Evolutionary conservation across 1,140 invertebrate genomes (phyloP), one percentile per base, ranked within the genome.

Genomic region (Luehdorfia chinensis): DNA sequence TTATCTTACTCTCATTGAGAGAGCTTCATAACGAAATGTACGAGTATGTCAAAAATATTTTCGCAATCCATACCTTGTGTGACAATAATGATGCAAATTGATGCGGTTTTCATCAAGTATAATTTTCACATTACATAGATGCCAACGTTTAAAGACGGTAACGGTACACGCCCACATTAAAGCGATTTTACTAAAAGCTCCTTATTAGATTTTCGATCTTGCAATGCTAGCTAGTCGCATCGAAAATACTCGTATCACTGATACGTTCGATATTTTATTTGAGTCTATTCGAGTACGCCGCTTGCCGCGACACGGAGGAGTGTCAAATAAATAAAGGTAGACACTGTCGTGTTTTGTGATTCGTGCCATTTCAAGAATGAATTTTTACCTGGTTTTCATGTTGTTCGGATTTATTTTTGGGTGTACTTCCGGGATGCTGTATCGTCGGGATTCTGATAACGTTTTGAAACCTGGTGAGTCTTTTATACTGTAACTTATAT

Each of bases 241-340:
- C 67, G 67, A 75, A 66, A 75, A 70, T 76, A n/a, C n/a, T n/a
- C n/a, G n/a, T n/a, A 75, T 79, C 76, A 63, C 73, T 74, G 57
- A 79, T 77, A 79, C 71, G 63, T 72, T 76, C 69, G 60, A 79
- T 77, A 81, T 72, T 79, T 79, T 85, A 85, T 83, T 66, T 64
- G 75, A 71, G 68, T 71, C 64, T 71, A 66, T 63, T 65, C 58
- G 64, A 68, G 75, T 62, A 56, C 71, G 49, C 62, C 55, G 62
- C 55, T 47, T 66, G 75, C 71, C 66, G 69, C 75, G 69, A 76
- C 79, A 66, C 75, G 67, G 70, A 73, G 72, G 64, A 66, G 61
- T 81, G 81, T 85, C 81, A 79, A 85, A 83, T 83, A 85, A 83
- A 83, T 80, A 81, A 70, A 71, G 81, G 83, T 76, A 80, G 60